Percentiles rank a stretch among this genome's conserved stretches.
Conservation (phyloP, 2,888 invertebrate genomes). For the Brachylomia viminalis region DNA sequence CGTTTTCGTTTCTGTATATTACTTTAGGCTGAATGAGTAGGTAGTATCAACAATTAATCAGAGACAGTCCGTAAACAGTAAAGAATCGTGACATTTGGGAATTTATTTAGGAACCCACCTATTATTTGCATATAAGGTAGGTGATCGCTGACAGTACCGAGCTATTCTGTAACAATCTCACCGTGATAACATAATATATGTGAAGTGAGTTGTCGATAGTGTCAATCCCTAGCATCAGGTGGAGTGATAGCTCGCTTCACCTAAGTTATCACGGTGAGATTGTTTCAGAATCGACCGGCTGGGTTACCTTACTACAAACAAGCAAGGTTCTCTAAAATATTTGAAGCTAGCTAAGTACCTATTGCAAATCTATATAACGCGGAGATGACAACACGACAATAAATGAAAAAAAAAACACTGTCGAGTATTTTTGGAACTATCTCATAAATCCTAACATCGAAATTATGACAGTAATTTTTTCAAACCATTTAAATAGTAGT, state of each 20-base stretch:
- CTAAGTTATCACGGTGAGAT: too few species aligned
- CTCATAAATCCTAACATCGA: too few species aligned
- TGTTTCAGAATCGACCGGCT: too few species aligned
- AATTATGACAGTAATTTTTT: too few species aligned
- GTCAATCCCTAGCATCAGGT: too few species aligned
- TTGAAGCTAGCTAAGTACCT: neutral
- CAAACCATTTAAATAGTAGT: neutral
- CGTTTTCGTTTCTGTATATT: conserved; percentile 2
- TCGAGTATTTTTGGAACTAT: neutral
- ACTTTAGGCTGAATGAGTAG: neutral
- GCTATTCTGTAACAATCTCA: too few species aligned
- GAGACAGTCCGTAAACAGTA: neutral
- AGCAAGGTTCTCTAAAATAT: neutral
- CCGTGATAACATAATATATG: too few species aligned
- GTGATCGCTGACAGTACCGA: neutral
- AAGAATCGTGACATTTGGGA: neutral
- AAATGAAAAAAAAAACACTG: neutral
- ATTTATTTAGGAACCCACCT: neutral
- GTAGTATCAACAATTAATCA: conserved; percentile 2
- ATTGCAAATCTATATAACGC: neutral
- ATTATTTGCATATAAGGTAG: neutral
- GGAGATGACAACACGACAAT: neutral
- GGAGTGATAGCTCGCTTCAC: too few species aligned
- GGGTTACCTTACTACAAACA: too few species aligned
- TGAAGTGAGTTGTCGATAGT: too few species aligned